Conservation (phyloP, 2,797 vertebrate species). For the Furcifer pardalis region DNA sequence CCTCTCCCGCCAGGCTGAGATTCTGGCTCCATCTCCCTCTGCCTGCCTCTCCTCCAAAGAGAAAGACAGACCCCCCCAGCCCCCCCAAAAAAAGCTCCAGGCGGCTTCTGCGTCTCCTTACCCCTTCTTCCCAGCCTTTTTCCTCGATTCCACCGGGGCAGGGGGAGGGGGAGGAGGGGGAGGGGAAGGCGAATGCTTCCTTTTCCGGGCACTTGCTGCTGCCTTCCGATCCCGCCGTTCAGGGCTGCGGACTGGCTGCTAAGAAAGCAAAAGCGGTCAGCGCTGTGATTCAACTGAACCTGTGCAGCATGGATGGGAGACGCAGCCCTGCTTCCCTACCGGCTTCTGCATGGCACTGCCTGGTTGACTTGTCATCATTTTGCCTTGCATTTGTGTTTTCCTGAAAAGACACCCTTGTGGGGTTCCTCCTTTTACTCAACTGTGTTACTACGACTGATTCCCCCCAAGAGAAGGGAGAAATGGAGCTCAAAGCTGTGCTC, state of each 20-base stretch:
- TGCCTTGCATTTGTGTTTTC: too few relatives aligned
- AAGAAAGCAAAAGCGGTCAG: neutral
- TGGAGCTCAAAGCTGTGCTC: neutral
- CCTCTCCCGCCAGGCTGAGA: too few relatives aligned
- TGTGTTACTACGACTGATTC: neutral
- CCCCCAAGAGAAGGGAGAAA: neutral
- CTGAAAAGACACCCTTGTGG: neutral
- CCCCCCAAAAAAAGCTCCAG: too few relatives aligned
- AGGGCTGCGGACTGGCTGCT: slow-evolving; percentile 92
- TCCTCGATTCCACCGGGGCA: slow-evolving; percentile 90
- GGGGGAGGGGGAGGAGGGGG: slow-evolving; percentile 80
- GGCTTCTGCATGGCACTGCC: neutral
- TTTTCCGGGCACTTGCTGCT: slow-evolving; percentile 88
- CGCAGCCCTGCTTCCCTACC: rapidly evolving
- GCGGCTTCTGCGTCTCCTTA: slow-evolving; percentile 72
- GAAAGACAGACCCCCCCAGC: too few relatives aligned
- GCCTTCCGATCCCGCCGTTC: slow-evolving; percentile 97
- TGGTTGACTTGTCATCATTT: too few relatives aligned
- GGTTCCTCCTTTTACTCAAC: too few relatives aligned
- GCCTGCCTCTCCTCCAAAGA: neutral
- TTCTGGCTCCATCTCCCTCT: neutral
- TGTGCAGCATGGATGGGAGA: neutral
- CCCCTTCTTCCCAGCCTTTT: slow-evolving; percentile 96
- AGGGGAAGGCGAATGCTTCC: slow-evolving; percentile 94
- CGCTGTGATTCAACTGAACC: neutral